These are phyloP conservation scores for Hydrophis major DNA, from an alignment of 2,797 vertebrate genomes.

Conservation along the genomic window DNA sequence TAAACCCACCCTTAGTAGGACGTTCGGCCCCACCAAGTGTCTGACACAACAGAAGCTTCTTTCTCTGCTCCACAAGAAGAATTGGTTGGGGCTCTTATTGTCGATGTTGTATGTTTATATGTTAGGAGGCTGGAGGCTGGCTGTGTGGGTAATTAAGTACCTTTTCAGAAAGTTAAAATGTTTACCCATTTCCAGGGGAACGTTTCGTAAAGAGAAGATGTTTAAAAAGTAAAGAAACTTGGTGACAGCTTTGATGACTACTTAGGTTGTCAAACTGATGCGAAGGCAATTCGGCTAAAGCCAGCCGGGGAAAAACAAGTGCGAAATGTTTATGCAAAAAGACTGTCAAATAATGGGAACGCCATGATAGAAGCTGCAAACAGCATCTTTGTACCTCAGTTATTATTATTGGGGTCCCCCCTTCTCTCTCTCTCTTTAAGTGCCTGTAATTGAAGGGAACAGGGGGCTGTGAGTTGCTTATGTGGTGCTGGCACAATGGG, in stretches of 20 bases:
- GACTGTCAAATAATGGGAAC: slow-evolving; percentile 2
- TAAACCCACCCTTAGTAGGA: background rate
- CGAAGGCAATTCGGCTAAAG: slow-evolving; percentile 5
- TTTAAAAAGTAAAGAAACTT: slow-evolving; percentile 10
- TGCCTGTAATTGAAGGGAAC: slow-evolving; percentile 41
- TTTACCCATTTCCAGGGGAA: slow-evolving; percentile 60
- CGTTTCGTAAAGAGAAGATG: slow-evolving; percentile 10
- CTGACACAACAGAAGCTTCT: slow-evolving; percentile 23
- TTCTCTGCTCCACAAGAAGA: background rate
- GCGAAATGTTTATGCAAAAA: slow-evolving; percentile 30
- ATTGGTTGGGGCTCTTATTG: background rate
- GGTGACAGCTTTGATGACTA: slow-evolving; percentile 33
- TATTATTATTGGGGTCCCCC: background rate
- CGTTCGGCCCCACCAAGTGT: background rate
- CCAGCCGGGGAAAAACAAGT: background rate
- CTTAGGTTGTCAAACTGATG: slow-evolving; percentile 40
- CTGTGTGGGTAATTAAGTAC: slow-evolving; percentile 58
- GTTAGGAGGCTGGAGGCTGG: slow-evolving; percentile 10
- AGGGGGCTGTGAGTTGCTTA: slow-evolving; percentile 20
- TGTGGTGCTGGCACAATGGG: slow-evolving; percentile 35
- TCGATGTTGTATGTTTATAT: background rate
- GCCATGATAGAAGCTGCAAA: slow-evolving; percentile 31
- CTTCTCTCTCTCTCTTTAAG: slow-evolving; percentile 9
- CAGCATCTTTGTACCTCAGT: slow-evolving; percentile 9
- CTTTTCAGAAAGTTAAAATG: slow-evolving; percentile 64